A percentile compares a stretch with the other conserved stretches of the same genome.
These are phyloP conservation scores for Rhamphomyia laevipes DNA, from an alignment of 2,888 invertebrate species.

Conservation along the genomic window DNA sequence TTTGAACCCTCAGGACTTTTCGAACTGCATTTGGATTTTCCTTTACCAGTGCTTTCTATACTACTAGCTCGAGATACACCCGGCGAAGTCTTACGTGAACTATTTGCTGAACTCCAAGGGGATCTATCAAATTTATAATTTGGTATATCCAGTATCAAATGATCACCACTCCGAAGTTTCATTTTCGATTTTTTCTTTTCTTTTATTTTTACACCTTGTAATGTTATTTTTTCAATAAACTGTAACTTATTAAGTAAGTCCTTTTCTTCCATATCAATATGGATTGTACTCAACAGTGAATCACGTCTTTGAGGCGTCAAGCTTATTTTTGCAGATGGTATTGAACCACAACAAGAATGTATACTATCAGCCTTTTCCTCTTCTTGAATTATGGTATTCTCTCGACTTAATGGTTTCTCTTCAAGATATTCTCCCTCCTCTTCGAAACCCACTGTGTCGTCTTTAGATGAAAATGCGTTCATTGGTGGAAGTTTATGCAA, in stretches of 20 bases:
- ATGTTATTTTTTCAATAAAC: conserved; percentile 36
- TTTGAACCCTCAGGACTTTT: conserved; percentile 27
- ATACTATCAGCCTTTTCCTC: conserved; percentile 42
- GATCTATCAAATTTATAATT: conserved; percentile 37
- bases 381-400: conserved; percentile 38
- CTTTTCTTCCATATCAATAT: conserved; percentile 47
- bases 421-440: conserved; percentile 51
- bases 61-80: conserved; percentile 37
- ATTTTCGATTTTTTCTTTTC: conserved; percentile 36
- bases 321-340: conserved; percentile 31
- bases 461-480: conserved; percentile 79
- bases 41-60: conserved; percentile 33
- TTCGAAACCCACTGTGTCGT: conserved; percentile 72
- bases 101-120: conserved; percentile 36
- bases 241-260: conserved; percentile 43
- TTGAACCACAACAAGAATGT: conserved; percentile 37
- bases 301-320: conserved; percentile 28
- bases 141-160: conserved; percentile 35
- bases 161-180: conserved; percentile 35
- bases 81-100: conserved; percentile 36
- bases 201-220: conserved; percentile 38
- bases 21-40: conserved; percentile 21
- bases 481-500: conserved; percentile 66
- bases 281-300: conserved; percentile 36
- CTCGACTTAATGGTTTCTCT: conserved; percentile 42